phyloP scores from a whole-genome alignment of 2,797 vertebrate species.

The Rhynchotus rufescens region DNA sequence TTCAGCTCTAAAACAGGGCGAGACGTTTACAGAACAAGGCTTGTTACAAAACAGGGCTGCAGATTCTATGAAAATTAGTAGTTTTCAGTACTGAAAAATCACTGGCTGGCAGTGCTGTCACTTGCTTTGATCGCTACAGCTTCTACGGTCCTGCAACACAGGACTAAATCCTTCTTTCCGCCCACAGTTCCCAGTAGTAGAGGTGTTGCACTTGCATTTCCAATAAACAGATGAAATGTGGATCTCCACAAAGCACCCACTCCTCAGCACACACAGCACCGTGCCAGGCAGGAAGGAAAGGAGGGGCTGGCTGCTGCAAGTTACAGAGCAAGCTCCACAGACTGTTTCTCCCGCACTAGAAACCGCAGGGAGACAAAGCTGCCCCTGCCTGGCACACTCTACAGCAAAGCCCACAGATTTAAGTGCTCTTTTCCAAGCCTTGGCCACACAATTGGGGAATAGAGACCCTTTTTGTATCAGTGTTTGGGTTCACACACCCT shows the following conservation, averaged over 20 bases:
- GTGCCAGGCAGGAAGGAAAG: not conserved
- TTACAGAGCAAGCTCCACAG: not conserved
- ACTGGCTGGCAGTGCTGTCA: no score
- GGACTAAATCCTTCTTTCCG: not conserved
- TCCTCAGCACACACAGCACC: not conserved
- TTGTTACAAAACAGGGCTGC: not conserved
- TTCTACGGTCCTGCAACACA: not conserved
- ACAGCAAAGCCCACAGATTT: not conserved
- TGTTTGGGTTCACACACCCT: not conserved
- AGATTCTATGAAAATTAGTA: accelerated
- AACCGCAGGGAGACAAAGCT: not conserved
- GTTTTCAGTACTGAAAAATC: not conserved
- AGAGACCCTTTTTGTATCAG: not conserved
- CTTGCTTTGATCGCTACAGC: no score
- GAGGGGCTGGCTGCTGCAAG: not conserved
- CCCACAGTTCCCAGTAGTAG: not conserved
- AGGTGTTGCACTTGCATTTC: not conserved
- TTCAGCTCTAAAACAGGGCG: conserved; percentile 81
- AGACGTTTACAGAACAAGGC: accelerated
- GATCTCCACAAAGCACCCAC: not conserved
- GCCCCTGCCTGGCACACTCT: accelerated
- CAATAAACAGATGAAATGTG: not conserved
- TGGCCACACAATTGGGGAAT: not conserved
- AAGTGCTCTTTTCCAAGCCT: not conserved
- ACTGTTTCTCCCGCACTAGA: not conserved